A percentile compares a stretch with the other conserved stretches of the same genome.
phyloP scores from a whole-genome alignment of 1,140 invertebrate genomes.

The Bombus haemorrhoidalis region DNA sequence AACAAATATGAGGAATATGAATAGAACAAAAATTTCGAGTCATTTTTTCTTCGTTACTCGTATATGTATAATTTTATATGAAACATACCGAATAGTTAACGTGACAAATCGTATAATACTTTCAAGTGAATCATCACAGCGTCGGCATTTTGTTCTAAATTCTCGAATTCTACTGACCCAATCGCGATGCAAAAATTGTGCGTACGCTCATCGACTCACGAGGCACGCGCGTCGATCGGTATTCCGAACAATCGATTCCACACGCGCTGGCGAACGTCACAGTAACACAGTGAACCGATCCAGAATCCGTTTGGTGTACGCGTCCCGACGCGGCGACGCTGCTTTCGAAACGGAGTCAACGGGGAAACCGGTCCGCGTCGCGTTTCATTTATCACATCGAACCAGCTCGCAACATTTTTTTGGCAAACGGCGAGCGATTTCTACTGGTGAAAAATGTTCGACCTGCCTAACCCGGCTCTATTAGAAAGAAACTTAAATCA shows the following conservation, averaged over 20 bases:
- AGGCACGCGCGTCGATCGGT: constrained; percentile 22
- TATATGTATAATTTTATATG: too few relatives aligned
- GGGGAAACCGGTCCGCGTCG: constrained; percentile 14
- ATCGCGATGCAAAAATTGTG: background rate
- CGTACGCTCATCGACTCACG: background rate
- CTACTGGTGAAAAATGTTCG: background rate
- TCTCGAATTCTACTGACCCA: background rate
- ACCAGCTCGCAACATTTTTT: background rate
- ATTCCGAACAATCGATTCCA: constrained; percentile 35
- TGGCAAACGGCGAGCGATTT: background rate
- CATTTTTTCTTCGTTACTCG: too few relatives aligned
- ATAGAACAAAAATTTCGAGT: background rate
- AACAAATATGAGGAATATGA: too few relatives aligned
- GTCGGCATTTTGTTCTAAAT: background rate
- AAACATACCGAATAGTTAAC: too few relatives aligned
- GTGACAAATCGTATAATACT: background rate
- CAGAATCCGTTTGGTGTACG: constrained; percentile 54
- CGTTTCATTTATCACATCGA: constrained; percentile 35
- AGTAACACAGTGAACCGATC: constrained; percentile 72
- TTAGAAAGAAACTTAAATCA: too few relatives aligned
- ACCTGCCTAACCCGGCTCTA: background rate
- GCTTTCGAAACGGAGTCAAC: constrained; percentile 17
- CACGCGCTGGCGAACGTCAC: constrained; percentile 53
- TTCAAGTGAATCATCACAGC: background rate
- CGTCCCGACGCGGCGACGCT: constrained; percentile 22